Conservation (phyloP, 2,797 vertebrate species). For the Lagocephalus sceleratus region DNA sequence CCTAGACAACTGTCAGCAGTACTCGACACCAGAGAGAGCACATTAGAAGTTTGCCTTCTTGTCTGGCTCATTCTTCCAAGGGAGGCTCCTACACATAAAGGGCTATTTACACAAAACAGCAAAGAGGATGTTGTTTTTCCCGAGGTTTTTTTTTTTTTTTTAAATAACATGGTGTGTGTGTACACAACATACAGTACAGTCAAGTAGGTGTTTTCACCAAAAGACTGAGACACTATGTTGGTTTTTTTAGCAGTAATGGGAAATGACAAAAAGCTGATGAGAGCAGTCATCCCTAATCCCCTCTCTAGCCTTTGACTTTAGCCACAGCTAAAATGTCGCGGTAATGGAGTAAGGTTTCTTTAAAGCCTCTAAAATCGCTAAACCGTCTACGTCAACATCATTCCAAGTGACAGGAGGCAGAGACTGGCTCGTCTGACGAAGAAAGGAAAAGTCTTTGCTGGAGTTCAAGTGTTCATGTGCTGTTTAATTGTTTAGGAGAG, state of each 20-base stretch:
- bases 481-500: slow-evolving; percentile 54
- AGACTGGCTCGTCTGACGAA: slow-evolving; percentile 11
- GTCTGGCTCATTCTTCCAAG: slow-evolving; percentile 46
- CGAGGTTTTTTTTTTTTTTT: too few species aligned
- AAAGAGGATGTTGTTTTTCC: too few species aligned
- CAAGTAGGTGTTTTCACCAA: too few species aligned
- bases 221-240: too few species aligned
- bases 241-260: too few species aligned
- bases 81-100: slow-evolving; percentile 40
- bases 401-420: slow-evolving; percentile 24
- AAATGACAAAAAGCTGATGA: too few species aligned
- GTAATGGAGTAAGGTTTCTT: slow-evolving; percentile 38
- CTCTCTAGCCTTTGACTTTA: too few species aligned
- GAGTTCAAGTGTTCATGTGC: slow-evolving; percentile 20
- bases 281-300: too few species aligned
- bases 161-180: too few species aligned
- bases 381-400: slow-evolving; percentile 38
- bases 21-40: slow-evolving; percentile 48
- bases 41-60: slow-evolving; percentile 56
- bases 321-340: too few species aligned
- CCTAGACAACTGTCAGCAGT: slow-evolving; percentile 41
- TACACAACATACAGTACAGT: too few species aligned
- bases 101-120: too few species aligned
- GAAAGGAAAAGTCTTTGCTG: not conserved
- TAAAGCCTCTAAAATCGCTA: slow-evolving; percentile 23